Evolutionary conservation across 2,888 invertebrate species (phyloP).

Genomic region (Mesodorylaimus sp.): DNA sequence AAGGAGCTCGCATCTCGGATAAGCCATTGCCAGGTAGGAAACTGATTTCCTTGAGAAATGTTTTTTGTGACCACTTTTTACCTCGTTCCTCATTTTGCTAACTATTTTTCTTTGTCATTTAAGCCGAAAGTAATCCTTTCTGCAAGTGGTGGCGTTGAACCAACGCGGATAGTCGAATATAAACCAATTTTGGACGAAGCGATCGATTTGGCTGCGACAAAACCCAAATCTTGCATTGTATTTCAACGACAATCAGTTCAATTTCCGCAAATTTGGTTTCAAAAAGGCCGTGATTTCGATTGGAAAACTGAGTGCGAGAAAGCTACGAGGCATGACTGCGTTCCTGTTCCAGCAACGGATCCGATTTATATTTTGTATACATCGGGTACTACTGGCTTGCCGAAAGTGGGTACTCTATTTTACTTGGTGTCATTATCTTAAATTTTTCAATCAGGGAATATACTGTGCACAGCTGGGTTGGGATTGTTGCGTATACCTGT

Average conservation of each 20-base stretch:
- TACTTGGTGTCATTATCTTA: too few relatives aligned
- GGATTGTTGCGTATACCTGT: too few relatives aligned
- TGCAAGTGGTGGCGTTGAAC: constrained; percentile 76
- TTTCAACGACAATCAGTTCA: constrained; percentile 45
- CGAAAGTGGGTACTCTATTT: constrained; percentile 14
- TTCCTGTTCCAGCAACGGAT: constrained; percentile 67
- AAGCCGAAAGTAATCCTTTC: constrained; percentile 68
- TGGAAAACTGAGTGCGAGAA: constrained; percentile 54
- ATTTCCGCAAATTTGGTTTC: constrained; percentile 9
- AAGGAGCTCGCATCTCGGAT: constrained; percentile 66
- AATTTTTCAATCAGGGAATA: too few relatives aligned
- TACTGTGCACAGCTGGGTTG: too few relatives aligned
- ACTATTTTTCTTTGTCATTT: background rate
- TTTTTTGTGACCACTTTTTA: background rate
- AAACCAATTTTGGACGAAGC: constrained; percentile 65
- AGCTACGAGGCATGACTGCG: constrained; percentile 50
- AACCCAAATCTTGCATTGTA: constrained; percentile 59
- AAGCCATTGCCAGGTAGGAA: constrained; percentile 44
- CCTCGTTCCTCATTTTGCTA: background rate
- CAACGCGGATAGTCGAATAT: constrained; percentile 57
- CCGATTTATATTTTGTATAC: constrained; percentile 80
- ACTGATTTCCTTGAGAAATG: background rate
- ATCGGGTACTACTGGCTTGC: constrained; percentile 39
- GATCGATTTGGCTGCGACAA: constrained; percentile 47
- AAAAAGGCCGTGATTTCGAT: constrained; percentile 44